Conservation (phyloP, 30 jellyfish, hydroid and myxozoan genomes). For the Turritopsis dohrnii region DNA sequence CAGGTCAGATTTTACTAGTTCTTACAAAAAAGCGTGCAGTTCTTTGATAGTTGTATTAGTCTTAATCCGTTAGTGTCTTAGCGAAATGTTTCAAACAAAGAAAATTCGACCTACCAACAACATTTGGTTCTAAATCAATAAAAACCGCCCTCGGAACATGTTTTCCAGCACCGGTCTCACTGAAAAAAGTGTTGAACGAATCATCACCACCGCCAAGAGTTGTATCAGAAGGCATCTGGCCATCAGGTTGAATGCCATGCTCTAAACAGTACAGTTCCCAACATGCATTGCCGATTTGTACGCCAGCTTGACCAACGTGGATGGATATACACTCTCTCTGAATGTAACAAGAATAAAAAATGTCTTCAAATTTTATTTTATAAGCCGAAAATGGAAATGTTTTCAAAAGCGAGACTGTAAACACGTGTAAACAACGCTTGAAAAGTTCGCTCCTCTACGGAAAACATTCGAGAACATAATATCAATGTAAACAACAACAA, state of each 20-base stretch:
- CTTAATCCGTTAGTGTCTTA: background rate
- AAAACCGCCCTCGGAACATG: slow-evolving; percentile 31
- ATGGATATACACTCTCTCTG: slow-evolving; percentile 15
- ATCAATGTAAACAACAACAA: background rate
- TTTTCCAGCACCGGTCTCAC: slow-evolving; percentile 30
- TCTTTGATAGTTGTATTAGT: no score
- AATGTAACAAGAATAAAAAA: background rate
- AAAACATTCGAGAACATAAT: no score
- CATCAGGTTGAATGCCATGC: slow-evolving; percentile 35
- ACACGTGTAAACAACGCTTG: background rate
- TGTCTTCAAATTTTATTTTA: background rate
- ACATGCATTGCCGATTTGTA: slow-evolving; percentile 33
- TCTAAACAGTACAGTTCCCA: slow-evolving; percentile 26
- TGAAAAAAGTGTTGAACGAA: slow-evolving; percentile 26
- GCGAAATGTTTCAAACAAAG: background rate
- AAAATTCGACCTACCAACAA: background rate
- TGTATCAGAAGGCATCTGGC: slow-evolving; percentile 27
- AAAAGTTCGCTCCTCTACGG: background rate
- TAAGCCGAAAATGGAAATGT: no score
- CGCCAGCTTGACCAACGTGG: slow-evolving; percentile 36
- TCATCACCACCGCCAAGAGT: slow-evolving; percentile 28
- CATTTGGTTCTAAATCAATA: slow-evolving; percentile 27
- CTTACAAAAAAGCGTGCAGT: no score
- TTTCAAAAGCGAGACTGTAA: no score
- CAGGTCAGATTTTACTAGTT: no score